Percentiles rank a stretch among this genome's conserved stretches.
Conservation (phyloP, 2,113 vertebrate genomes). For the Halichoeres trimaculatus region DNA sequence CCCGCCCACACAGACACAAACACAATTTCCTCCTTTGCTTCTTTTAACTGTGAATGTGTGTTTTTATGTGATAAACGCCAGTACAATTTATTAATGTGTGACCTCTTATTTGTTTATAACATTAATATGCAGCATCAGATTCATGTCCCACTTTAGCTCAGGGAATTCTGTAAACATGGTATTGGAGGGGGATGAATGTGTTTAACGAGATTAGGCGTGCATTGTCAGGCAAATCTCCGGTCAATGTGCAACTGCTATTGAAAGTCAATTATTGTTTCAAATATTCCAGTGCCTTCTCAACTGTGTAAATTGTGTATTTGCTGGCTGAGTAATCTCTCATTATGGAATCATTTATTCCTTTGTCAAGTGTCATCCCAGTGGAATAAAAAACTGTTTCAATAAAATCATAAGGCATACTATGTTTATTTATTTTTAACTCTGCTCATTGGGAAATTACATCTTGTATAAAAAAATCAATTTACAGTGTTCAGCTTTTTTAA, state of each 20-base stretch:
- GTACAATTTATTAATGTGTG: slow-evolving; percentile 68
- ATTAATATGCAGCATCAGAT: slow-evolving; percentile 76
- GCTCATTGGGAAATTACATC: not conserved
- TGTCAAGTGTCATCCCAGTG: not conserved
- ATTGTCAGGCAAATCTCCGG: slow-evolving; percentile 84
- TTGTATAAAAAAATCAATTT: not conserved
- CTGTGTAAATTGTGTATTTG: slow-evolving; percentile 58
- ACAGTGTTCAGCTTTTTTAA: not conserved
- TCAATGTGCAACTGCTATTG: slow-evolving; percentile 80
- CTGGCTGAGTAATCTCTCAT: slow-evolving; percentile 32
- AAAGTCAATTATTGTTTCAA: slow-evolving; percentile 82
- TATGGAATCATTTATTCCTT: slow-evolving; percentile 44
- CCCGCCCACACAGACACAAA: slow-evolving; percentile 64
- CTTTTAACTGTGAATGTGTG: slow-evolving; percentile 48
- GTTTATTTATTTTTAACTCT: slow-evolving; percentile 12
- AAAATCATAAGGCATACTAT: not conserved
- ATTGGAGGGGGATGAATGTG: slow-evolving; percentile 80
- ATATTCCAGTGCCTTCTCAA: slow-evolving; percentile 64
- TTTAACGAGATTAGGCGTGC: slow-evolving; percentile 88
- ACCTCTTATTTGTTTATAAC: slow-evolving; percentile 72
- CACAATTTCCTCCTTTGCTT: slow-evolving; percentile 46
- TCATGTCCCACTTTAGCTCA: slow-evolving; percentile 70
- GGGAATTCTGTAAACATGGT: slow-evolving; percentile 87
- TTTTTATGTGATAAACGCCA: slow-evolving; percentile 59
- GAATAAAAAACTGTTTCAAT: not conserved